Evolutionary conservation across 2,888 invertebrate species (phyloP).

Genomic region (Agriopis leucophaearia): DNA sequence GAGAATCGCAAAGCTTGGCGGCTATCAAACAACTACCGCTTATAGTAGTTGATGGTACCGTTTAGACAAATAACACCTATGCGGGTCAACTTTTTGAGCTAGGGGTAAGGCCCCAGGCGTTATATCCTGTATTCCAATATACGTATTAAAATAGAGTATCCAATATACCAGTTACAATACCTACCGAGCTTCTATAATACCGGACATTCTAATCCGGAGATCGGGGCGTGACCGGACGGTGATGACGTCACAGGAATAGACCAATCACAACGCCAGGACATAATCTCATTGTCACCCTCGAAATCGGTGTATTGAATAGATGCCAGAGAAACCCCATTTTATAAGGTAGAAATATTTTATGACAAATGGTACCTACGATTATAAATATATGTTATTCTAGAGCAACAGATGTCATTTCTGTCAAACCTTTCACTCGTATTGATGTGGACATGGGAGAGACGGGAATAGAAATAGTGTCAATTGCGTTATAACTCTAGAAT

Average conservation of each 20-base stretch:
- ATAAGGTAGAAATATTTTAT: not conserved
- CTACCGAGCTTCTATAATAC: conserved; percentile 46
- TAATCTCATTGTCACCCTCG: conserved; percentile 75
- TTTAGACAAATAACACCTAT: too few species aligned
- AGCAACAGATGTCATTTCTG: not conserved
- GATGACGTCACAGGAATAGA: conserved; percentile 72
- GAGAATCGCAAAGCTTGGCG: too few species aligned
- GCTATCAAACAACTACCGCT: too few species aligned
- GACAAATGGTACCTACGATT: not conserved
- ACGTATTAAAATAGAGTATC: conserved; percentile 3
- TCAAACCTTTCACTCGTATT: not conserved
- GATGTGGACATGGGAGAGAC: not conserved
- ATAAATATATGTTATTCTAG: not conserved
- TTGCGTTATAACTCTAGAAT: not conserved
- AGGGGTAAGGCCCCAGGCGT: too few species aligned
- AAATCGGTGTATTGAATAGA: conserved; percentile 36
- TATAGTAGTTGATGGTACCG: too few species aligned
- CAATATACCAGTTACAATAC: conserved; percentile 5
- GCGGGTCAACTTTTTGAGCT: too few species aligned
- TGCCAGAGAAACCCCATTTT: conserved; percentile 11
- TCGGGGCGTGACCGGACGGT: conserved; percentile 69
- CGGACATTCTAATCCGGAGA: conserved; percentile 70
- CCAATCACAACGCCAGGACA: conserved; percentile 66
- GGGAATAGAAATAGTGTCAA: not conserved
- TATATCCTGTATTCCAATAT: conserved; percentile 10